Conservation (phyloP, 1,140 invertebrate genomes). For the Mizuhopecten yessoensis region DNA sequence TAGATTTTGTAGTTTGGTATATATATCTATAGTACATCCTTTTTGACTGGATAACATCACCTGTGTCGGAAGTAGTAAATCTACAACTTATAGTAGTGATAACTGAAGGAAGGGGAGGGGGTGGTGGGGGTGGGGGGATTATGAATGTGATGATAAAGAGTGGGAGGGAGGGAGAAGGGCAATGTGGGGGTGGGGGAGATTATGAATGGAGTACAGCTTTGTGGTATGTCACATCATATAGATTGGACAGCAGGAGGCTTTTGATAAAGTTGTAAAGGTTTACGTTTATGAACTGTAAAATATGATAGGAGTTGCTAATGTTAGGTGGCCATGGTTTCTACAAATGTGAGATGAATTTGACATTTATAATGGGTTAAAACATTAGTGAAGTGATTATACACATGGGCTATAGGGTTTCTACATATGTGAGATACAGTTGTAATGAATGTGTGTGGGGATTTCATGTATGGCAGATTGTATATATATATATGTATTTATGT, state of each 20-base stretch:
- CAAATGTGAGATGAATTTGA: too few relatives aligned
- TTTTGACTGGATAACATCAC: background rate
- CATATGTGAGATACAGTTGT: too few relatives aligned
- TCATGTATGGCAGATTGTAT: too few relatives aligned
- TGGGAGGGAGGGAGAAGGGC: background rate
- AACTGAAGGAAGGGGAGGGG: too few relatives aligned
- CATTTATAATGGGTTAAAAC: too few relatives aligned
- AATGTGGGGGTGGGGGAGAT: background rate
- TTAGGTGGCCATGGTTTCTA: background rate
- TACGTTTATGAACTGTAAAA: background rate
- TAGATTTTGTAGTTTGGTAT: background rate
- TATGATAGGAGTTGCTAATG: background rate
- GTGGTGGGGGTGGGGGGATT: too few relatives aligned
- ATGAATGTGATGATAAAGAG: background rate
- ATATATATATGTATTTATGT: too few relatives aligned
- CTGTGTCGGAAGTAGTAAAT: background rate
- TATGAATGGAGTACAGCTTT: background rate
- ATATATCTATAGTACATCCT: background rate
- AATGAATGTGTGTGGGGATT: too few relatives aligned
- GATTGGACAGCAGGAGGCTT: background rate
- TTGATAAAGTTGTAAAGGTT: background rate
- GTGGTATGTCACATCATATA: background rate
- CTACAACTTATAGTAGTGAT: background rate
- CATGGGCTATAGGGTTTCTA: too few relatives aligned
- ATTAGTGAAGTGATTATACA: too few relatives aligned